Evolutionary conservation across 35 echinoderm and acorn worm species (phyloP), one percentile per base, ranked within the genome.

Genomic region (Acanthaster planci): DNA sequence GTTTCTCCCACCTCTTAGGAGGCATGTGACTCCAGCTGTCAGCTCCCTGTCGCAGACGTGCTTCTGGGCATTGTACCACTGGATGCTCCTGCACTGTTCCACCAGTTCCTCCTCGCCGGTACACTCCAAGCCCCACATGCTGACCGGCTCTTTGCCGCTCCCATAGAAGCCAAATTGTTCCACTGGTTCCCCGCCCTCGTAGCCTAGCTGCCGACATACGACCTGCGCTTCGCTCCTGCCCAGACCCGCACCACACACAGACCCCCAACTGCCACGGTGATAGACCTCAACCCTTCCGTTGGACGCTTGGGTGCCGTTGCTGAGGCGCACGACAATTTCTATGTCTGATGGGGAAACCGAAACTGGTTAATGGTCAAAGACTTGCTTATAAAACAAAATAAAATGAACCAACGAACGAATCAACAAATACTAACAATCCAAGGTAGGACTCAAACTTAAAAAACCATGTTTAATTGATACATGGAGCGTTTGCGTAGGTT

Each of bases 41-140:
- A 27, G 26, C 18, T 35, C 34, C 64, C 30, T 34, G 15, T 72
- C 64, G 34, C 64, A 72, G 64, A 72, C 64, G 30, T 72, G 64
- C 23, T 72, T 72, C 14, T 26, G 54, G 30, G 14, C 31, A 19
- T 32, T 51, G 14, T 77, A 86, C 58, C 38, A 19, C 31, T 38
- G 36, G 35, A 37, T 32, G 52, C 19, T 15, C 4, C 1, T 5
- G 36, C 85, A 87, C 15, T 80, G 27, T 14, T 40, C 23, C 21
- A 87, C n/a, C 30, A 34, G 51, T 14, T 1, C 7, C 55, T 87
- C 85, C 18, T 53, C 76, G 22, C 85, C 85, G 26, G 19, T 56
- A 39, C 85, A 87, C 8, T 12, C 8, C 17, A 72, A 29, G 23
- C 21, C 64, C 64, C 64, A 72, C 64, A 72, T 72, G 64, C 64